These are phyloP conservation scores for Beris chalybata DNA, from an alignment of 2,888 invertebrate species.

Conservation along the genomic window DNA sequence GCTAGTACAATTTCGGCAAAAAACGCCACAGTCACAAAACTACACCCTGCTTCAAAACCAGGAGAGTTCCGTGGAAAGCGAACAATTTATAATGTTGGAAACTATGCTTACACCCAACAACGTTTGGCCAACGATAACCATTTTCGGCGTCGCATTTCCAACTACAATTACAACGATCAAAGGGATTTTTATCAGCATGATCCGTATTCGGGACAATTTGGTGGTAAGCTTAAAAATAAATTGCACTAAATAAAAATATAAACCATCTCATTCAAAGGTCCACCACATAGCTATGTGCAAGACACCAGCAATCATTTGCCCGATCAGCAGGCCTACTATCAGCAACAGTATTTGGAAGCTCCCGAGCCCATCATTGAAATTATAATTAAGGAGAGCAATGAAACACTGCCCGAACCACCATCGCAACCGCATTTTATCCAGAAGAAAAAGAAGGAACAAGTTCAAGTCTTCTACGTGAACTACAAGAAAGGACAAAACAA, in stretches of 20 bases:
- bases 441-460: constrained; percentile 75
- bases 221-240: constrained; percentile 37
- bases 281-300: constrained; percentile 35
- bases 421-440: constrained; percentile 53
- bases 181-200: constrained; percentile 42
- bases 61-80: constrained; percentile 53
- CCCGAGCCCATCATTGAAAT: constrained; percentile 91
- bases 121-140: constrained; percentile 36
- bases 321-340: constrained; percentile 48
- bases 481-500: constrained; percentile 82
- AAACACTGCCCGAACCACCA: constrained; percentile 69
- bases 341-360: constrained; percentile 68
- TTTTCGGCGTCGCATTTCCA: constrained; percentile 47
- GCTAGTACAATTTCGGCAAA: constrained; percentile 26
- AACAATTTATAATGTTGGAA: constrained; percentile 51
- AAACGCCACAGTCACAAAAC: constrained; percentile 29
- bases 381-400: constrained; percentile 87
- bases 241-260: neutral
- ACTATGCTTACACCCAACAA: constrained; percentile 41
- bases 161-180: constrained; percentile 35
- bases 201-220: constrained; percentile 46
- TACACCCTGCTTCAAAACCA: constrained; percentile 29
- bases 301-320: constrained; percentile 46
- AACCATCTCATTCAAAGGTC: constrained; percentile 26
- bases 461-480: constrained; percentile 89